Evolutionary conservation across 2,797 vertebrate species (phyloP).

Genomic region (Epinephelus malabaricus): DNA sequence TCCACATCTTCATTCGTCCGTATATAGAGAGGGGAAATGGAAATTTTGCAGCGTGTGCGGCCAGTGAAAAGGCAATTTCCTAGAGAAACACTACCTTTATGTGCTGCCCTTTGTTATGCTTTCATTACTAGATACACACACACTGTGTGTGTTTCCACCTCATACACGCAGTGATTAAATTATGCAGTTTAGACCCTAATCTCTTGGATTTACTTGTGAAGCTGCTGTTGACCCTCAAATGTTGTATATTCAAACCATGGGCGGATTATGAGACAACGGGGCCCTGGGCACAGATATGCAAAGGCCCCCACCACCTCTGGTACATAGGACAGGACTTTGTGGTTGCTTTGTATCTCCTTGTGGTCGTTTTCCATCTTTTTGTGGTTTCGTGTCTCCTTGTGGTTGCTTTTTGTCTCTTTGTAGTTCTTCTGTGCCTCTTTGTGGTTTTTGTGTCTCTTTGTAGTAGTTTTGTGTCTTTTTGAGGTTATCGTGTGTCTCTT

Average conservation of each 20-base stretch:
- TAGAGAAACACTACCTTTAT: constrained; percentile 40
- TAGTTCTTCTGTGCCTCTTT: no score
- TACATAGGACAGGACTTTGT: no score
- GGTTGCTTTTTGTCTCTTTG: no score
- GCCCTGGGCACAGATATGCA: no score
- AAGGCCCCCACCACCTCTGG: no score
- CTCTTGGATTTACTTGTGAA: constrained; percentile 20
- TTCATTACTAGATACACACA: constrained; percentile 53
- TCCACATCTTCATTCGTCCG: constrained; percentile 54
- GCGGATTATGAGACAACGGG: no score
- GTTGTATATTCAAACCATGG: not conserved
- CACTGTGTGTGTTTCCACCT: constrained; percentile 27
- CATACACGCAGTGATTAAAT: constrained; percentile 43
- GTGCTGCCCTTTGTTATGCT: constrained; percentile 65
- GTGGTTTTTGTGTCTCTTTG: no score
- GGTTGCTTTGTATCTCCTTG: no score
- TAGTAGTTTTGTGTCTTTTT: no score
- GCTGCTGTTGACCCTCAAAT: constrained; percentile 2
- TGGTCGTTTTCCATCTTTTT: no score
- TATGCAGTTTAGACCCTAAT: constrained; percentile 24
- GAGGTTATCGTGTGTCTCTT: no score
- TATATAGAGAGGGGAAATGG: constrained; percentile 68
- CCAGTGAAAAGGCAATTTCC: constrained; percentile 78
- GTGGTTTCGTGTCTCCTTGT: no score
- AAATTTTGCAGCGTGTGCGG: constrained; percentile 63